These are phyloP conservation scores for Bombylius discolor DNA, from an alignment of 2,888 invertebrate genomes.

Conservation along the genomic window DNA sequence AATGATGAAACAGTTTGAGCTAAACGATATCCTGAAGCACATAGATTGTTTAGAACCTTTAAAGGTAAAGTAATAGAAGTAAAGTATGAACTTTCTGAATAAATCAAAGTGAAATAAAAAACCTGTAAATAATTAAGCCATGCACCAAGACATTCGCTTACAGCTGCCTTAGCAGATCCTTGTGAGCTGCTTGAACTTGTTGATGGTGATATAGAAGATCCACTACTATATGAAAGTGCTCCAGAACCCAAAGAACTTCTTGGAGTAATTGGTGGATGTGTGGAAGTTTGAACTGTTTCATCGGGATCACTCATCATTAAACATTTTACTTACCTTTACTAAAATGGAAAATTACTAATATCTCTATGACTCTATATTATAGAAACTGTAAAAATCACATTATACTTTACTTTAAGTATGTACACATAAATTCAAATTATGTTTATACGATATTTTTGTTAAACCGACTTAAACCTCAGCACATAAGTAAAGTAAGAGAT, in stretches of 20 bases:
- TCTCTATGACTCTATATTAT: too few species aligned
- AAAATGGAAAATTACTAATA: too few species aligned
- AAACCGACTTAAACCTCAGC: too few species aligned
- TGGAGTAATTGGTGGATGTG: constrained; percentile 18
- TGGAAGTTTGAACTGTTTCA: constrained; percentile 10
- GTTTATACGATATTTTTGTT: too few species aligned
- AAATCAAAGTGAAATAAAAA: not conserved
- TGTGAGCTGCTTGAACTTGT: constrained; percentile 23
- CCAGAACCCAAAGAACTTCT: constrained; percentile 19
- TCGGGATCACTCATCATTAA: constrained; percentile 20
- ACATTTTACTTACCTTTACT: too few species aligned
- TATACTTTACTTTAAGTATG: too few species aligned
- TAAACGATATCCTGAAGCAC: constrained; percentile 48
- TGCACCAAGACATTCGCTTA: constrained; percentile 26
- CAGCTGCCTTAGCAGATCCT: constrained; percentile 23
- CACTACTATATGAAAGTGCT: constrained; percentile 19
- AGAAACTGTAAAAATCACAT: too few species aligned
- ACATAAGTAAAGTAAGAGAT: too few species aligned
- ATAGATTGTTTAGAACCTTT: constrained; percentile 49
- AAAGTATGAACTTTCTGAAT: not conserved
- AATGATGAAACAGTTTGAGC: constrained; percentile 46
- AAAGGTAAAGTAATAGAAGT: not conserved
- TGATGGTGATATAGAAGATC: constrained; percentile 21
- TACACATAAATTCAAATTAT: too few species aligned
- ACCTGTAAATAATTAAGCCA: constrained; percentile 27